phyloP scores from a whole-genome alignment of 2,797 vertebrate species.

The Neosilurus hyrtlii region DNA sequence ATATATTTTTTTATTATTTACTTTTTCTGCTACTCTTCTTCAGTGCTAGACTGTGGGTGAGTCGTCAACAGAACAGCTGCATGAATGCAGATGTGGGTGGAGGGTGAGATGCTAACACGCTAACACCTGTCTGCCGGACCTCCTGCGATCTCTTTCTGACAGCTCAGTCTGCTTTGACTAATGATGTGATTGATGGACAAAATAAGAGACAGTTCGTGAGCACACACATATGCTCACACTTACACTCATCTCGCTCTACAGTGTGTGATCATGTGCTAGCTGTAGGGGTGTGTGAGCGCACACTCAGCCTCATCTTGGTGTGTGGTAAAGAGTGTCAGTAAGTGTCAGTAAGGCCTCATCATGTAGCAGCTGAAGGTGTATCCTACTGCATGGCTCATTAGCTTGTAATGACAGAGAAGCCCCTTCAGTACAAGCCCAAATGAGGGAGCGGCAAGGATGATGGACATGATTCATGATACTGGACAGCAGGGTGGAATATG shows the following conservation, averaged over 20 bases:
- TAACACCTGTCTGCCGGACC: slow-evolving; percentile 84
- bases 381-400: slow-evolving; percentile 89
- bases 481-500: slow-evolving; percentile 72
- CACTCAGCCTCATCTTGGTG: slow-evolving; percentile 40
- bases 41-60: slow-evolving; percentile 20
- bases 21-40: neutral
- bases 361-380: slow-evolving; percentile 87
- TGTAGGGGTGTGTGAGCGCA: slow-evolving; percentile 21
- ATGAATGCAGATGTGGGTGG: slow-evolving; percentile 60
- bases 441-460: slow-evolving; percentile 33
- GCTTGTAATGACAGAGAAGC: slow-evolving; percentile 84
- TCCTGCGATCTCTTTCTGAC: slow-evolving; percentile 67
- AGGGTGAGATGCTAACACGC: slow-evolving; percentile 70
- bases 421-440: slow-evolving; percentile 37
- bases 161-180: slow-evolving; percentile 88
- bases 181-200: slow-evolving; percentile 92
- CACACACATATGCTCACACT: slow-evolving; percentile 32
- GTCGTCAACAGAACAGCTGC: slow-evolving; percentile 66
- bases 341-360: slow-evolving; percentile 86
- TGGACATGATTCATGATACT: slow-evolving; percentile 49
- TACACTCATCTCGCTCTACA: neutral
- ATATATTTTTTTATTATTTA: neutral
- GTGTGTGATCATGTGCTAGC: slow-evolving; percentile 34
- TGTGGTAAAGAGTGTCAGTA: slow-evolving; percentile 73
- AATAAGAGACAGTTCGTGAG: slow-evolving; percentile 81